Evolutionary conservation across 2,113 vertebrate genomes (phyloP).

Genomic region (Nettapus auritus): DNA sequence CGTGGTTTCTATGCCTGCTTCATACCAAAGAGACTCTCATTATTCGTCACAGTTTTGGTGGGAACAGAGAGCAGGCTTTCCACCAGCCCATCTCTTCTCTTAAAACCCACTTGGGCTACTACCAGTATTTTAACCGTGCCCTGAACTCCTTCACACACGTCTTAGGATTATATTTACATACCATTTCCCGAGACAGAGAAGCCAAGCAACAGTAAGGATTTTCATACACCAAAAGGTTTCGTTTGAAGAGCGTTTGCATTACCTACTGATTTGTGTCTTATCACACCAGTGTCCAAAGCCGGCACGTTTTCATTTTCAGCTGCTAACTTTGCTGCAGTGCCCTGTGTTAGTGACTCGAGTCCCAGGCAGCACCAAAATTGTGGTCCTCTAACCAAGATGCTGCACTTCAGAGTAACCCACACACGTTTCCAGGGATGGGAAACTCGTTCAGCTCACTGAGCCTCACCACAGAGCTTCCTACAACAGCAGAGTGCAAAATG

Average conservation of each 20-base stretch:
- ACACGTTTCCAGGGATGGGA: neutral
- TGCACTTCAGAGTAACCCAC: neutral
- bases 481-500: neutral
- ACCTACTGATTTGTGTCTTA: neutral
- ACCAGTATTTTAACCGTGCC: neutral
- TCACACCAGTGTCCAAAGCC: neutral
- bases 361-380: neutral
- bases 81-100: neutral
- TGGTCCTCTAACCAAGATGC: neutral
- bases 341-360: neutral
- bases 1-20: neutral
- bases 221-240: neutral
- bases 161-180: neutral
- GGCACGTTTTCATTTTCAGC: neutral
- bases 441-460: neutral
- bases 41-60: neutral
- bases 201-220: neutral
- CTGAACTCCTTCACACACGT: neutral
- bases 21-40: neutral
- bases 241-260: neutral
- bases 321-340: neutral
- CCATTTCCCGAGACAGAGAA: neutral
- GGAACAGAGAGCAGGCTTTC: neutral
- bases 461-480: neutral
- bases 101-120: neutral